Conservation (phyloP, 2,888 invertebrate genomes). For the Lepidochrysops patricia region DNA sequence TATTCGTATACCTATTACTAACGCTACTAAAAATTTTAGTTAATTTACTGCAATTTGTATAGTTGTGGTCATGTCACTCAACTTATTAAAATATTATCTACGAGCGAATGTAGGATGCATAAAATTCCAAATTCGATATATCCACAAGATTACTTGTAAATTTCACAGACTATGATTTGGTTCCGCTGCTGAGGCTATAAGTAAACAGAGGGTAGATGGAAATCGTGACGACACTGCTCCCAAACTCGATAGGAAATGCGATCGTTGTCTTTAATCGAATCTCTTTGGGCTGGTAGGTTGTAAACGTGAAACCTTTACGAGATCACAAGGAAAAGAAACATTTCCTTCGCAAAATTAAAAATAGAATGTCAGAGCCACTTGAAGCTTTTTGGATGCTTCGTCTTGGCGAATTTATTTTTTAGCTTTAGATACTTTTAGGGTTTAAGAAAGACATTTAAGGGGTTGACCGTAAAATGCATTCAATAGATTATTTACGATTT, state of each 20-base stretch:
- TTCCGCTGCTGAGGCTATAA: neutral
- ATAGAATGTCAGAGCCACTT: constrained; percentile 28
- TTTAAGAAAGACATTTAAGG: too few species aligned
- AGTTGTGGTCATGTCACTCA: too few species aligned
- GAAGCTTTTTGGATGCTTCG: neutral
- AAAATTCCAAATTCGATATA: neutral
- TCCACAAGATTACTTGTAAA: neutral
- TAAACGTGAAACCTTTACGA: constrained; percentile 23
- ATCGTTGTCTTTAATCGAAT: constrained; percentile 64
- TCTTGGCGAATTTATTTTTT: neutral
- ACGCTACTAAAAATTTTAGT: too few species aligned
- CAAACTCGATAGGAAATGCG: constrained; percentile 58
- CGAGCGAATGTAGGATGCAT: neutral
- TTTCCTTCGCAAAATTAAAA: constrained; percentile 47
- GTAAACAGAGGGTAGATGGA: constrained; percentile 11
- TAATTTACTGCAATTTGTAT: too few species aligned
- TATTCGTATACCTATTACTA: too few species aligned
- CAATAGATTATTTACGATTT: neutral
- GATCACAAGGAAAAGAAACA: constrained; percentile 23
- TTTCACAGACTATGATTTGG: neutral
- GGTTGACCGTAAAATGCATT: too few species aligned
- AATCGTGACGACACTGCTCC: constrained; percentile 51
- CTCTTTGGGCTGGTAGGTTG: constrained; percentile 32
- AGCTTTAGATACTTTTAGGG: neutral
- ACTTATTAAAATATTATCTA: too few species aligned